Evolutionary conservation across 2,113 vertebrate species (phyloP), one percentile per base, ranked within the genome.

Genomic region (Spilogale gracilis): DNA sequence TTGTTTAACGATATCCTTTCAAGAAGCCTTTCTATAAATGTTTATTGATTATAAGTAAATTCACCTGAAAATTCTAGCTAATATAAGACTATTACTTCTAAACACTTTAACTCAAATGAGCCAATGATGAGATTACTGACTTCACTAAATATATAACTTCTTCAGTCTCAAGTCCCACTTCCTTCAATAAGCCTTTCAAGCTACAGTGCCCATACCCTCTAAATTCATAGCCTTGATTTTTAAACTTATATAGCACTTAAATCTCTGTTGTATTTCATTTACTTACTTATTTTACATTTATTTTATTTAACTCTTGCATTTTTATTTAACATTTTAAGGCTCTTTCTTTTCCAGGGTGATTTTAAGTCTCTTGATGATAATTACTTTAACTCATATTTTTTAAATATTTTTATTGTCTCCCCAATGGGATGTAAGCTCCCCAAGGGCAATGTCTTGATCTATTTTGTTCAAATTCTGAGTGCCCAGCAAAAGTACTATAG

Each of bases 1-100:
- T 92, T 85, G 16, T 60, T 96, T 27, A 94, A 89, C 65, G 6
- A 65, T 94, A 93, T 88, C 16, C n/a, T 95, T 65, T 95, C 25
- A 91, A 86, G 58, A 65, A 89, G 54, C 2, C 2, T 9, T 83
- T 43, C 10, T 63, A 54, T 52, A 10, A 17, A 54, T 48, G 23
- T 38, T 50, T 71, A 88, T 74, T 80, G 85, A 90, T 82, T 93
- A n/a, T 63, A 23, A 83, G 21, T 86, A 92, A 95, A 95, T 84
- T 21, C 25, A 30, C 14, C 69, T 43, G 9, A 73, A 93, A 90
- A 80, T 20, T 79, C 56, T 54, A 38, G 11, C 38, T 95, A 96
- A 45, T 58, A 1, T 30, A 90, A 88, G 30, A 78, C 17, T 71
- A 1, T 18, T 79, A 18, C 20, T 52, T 91, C 43, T 74, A 74